Evolutionary conservation across 2,888 invertebrate species (phyloP).

Genomic region (Zootermopsis nevadensis): DNA sequence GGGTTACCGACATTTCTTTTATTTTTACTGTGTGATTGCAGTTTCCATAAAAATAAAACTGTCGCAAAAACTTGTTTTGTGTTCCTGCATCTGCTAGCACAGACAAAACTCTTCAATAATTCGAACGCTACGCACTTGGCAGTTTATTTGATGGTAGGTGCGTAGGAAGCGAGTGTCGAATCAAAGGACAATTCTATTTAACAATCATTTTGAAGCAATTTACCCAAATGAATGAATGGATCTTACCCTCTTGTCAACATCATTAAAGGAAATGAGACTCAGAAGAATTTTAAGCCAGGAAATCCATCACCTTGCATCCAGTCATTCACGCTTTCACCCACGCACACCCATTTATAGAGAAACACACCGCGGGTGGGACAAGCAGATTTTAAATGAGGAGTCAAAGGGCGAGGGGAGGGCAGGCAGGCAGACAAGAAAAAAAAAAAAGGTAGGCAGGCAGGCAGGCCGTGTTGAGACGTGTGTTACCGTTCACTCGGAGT

Average conservation of each 20-base stretch:
- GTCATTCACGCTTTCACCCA: neutral
- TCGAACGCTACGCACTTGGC: too few relatives aligned
- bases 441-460: conserved; percentile 6
- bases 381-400: conserved; percentile 8
- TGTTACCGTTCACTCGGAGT: conserved; percentile 69
- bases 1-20: too few relatives aligned
- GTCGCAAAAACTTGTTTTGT: too few relatives aligned
- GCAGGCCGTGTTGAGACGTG: neutral
- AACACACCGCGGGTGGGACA: conserved; percentile 18
- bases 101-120: too few relatives aligned
- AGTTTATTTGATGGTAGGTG: too few relatives aligned
- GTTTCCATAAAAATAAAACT: too few relatives aligned
- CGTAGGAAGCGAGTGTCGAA: too few relatives aligned
- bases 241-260: conserved; percentile 27
- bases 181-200: too few relatives aligned
- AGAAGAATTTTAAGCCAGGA: conserved; percentile 10
- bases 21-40: too few relatives aligned
- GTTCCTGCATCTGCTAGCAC: too few relatives aligned
- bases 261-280: too few relatives aligned
- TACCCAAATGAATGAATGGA: neutral
- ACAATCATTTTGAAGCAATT: conserved; percentile 1
- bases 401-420: neutral
- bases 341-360: conserved; percentile 9
- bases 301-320: neutral
- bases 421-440: conserved; percentile 3